Base-by-base conservation (phyloP, 1,140 invertebrate genomes). In the Venturia canescens region DNA sequence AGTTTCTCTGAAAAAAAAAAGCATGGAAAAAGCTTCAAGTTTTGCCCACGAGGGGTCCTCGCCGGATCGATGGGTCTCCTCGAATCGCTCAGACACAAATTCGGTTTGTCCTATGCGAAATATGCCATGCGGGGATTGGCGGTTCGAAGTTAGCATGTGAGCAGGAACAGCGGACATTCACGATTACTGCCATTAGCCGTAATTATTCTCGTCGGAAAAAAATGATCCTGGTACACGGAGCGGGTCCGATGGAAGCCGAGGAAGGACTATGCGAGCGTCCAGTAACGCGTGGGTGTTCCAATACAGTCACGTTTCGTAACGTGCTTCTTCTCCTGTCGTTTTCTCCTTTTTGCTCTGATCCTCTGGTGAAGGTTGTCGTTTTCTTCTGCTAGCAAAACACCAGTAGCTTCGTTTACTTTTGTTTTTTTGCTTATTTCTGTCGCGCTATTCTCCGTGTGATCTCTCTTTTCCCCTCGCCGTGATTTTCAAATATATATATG, bases 181-280 rank as follows among this genome's bases (percentile, higher is more conserved):
- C 86, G 83, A 86, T 83, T 84, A 87, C 84, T 86, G 81, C 86
- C 88, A 90, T 90, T 89, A 88, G 86, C 86, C 83, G 87, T 85
- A 89, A 90, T 89, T 88, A 89, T 85, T 83, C 78, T 71, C 48
- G 67, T 80, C 75, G 84, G 84, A 86, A 83, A 86, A 86, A 27
- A 66, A 27, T 13, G 23, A 2, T 15, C 21, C 3, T 3, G 3
- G 23, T 23, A 27, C 21, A 26, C 31, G 69, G n/a, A 21, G 29
- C 60, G 60, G 60, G 31, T 7, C 3, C 16, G 2, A 23, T 60
- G 38, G 66, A 78, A 78, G 44, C 11, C 13, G 38, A 13, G 27
- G 53, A 9, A 44, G 11, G 38, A 44, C 38, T 44, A 13, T 44
- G 38, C 13, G 31, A 71, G 44, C 48, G 83, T 84, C 38, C 83